Base-by-base conservation (phyloP, 2,797 vertebrate genomes). In the Pelochelys cantorii region DNA sequence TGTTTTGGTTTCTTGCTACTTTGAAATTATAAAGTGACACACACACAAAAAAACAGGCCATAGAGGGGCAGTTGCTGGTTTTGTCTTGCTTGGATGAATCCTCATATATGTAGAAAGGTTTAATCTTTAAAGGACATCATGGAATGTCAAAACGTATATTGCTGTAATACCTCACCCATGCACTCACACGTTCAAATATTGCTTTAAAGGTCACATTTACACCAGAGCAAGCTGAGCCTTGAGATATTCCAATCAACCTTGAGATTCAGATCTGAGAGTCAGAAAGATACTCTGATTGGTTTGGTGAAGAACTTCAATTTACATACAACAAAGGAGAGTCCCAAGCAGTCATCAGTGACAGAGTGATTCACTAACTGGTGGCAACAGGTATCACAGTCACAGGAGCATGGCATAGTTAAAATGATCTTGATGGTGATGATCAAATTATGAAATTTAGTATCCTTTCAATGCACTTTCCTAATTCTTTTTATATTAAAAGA, bases 1-100 rank as follows among this genome's bases (percentile, higher is more conserved):
- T 96, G 10, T 82, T 0, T 68, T 84, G n/a, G 71, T 94, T 90
- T 17, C 65, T 86, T 93, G 77, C 82, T 80, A 68, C 53, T 48
- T 56, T 83, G 12, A 55, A 37, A 6, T 82, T 94, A 52, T 84
- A 22, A 91, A 57, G 7, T 2, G 17, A 5, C 56, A 11, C 0
- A 5, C 56, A 11, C 0, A 5, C 18, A 48, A 90, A 83, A 14
- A 11, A 29, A 6, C 5, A 15, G 17, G 23, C 1, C 20, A 71
- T 37, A 56, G 34, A 3, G 62, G 18, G 20, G 42, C 42, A 48
- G 2, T 18, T 84, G 56, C 15, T 68, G 20, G 79, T 31, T 87
- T 74, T 60, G 42, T 56, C 42, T 91, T 62, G 52, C 4, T 84
- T 92, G 80, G 48, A 56, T 18, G 60, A 87, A 31, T 22, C 68